phyloP scores from a whole-genome alignment of 2,113 vertebrate species.

The Galbula dea region DNA sequence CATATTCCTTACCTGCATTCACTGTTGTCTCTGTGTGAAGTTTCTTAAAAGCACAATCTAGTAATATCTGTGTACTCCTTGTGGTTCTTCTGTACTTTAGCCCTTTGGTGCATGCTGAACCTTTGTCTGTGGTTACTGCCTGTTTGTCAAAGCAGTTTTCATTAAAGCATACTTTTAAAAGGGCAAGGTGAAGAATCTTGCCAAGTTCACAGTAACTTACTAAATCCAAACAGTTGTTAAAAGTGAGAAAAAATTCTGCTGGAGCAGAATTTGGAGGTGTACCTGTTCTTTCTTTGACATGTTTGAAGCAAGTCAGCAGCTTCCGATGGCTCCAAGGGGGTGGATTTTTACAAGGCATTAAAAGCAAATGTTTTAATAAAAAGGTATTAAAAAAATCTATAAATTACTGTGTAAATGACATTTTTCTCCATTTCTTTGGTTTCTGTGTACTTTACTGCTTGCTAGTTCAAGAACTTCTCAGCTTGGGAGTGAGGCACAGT shows the following conservation, averaged over 20 bases:
- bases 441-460: neutral
- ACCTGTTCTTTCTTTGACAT: constrained; percentile 6
- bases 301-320: constrained; percentile 18
- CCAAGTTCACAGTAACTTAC: constrained; percentile 11
- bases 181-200: constrained; percentile 19
- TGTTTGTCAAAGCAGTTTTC: constrained; percentile 19
- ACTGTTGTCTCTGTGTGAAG: neutral
- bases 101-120: constrained; percentile 33
- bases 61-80: neutral
- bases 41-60: neutral
- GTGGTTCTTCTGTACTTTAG: constrained; percentile 9
- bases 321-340: constrained; percentile 7
- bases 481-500: neutral
- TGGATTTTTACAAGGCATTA: constrained; percentile 60
- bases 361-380: constrained; percentile 73
- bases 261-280: constrained; percentile 3
- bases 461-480: neutral
- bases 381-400: constrained; percentile 27
- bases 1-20: neutral
- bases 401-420: neutral
- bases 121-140: neutral
- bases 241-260: constrained; percentile 15
- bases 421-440: neutral
- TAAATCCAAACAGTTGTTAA: neutral
- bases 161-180: neutral